A percentile compares a stretch with the other conserved stretches of the same genome.
phyloP scores from a whole-genome alignment of 1,140 invertebrate species.

The Steinernema feltiae region DNA sequence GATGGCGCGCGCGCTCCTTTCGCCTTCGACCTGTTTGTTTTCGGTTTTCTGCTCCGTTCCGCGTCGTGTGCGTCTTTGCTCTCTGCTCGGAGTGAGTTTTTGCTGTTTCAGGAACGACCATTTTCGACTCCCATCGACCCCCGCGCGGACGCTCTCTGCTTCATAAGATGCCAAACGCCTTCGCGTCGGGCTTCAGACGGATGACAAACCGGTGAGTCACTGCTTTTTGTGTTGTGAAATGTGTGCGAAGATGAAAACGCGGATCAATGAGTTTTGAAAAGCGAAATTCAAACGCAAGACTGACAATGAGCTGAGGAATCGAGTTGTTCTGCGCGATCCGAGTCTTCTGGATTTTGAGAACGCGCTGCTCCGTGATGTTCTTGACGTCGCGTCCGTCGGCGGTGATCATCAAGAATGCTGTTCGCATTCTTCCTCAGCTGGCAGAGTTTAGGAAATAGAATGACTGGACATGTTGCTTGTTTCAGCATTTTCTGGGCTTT shows the following conservation, averaged over 20 bases:
- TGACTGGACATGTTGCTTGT: too few species aligned
- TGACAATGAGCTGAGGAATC: too few species aligned
- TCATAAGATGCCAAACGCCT: background rate
- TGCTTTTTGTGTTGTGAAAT: background rate
- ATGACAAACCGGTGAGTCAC: background rate
- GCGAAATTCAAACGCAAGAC: too few species aligned
- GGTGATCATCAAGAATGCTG: too few species aligned
- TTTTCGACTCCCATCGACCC: background rate
- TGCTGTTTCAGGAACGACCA: background rate
- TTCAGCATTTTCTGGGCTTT: too few species aligned
- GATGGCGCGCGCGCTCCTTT: background rate
- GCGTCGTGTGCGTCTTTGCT: background rate
- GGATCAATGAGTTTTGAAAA: background rate
- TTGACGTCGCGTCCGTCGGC: too few species aligned
- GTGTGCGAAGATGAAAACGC: background rate
- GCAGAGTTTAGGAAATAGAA: too few species aligned
- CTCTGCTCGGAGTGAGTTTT: background rate
- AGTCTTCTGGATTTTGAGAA: too few species aligned
- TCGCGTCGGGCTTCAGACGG: background rate
- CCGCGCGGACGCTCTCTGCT: too few species aligned
- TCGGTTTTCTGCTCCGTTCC: background rate
- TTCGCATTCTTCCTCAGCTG: too few species aligned
- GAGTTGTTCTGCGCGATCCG: too few species aligned
- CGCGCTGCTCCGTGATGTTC: too few species aligned
- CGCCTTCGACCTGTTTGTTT: conserved; percentile 10